Evolutionary conservation across 2,888 invertebrate genomes (phyloP).

Genomic region (Conomelus anceps): DNA sequence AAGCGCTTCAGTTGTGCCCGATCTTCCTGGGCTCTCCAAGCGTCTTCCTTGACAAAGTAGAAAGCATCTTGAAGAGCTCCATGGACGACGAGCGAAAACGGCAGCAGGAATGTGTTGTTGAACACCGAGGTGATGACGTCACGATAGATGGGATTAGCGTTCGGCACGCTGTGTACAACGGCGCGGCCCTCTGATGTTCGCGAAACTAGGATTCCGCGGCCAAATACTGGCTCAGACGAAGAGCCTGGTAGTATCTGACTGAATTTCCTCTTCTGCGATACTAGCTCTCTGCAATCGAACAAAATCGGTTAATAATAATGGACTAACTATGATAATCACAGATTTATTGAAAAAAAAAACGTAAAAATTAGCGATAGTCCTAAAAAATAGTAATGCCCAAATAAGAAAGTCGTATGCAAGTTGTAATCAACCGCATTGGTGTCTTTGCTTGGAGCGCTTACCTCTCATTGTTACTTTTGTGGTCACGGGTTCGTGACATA

Average conservation of each 20-base stretch:
- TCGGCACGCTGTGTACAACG: conserved; percentile 72
- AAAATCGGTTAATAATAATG: no score
- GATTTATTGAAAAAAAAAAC: no score
- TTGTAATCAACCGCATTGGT: no score
- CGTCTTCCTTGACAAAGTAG: conserved; percentile 87
- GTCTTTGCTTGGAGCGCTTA: no score
- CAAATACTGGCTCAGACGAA: conserved; percentile 82
- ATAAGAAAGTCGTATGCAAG: no score
- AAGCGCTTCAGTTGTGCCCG: conserved; percentile 81
- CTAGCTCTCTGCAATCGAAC: background rate
- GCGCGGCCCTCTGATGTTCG: conserved; percentile 71
- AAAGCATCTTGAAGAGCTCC: conserved; percentile 79
- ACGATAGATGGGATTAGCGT: conserved; percentile 82
- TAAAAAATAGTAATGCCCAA: no score
- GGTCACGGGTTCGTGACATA: no score
- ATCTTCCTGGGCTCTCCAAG: conserved; percentile 83
- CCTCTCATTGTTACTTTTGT: no score
- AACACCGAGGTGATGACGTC: conserved; percentile 91
- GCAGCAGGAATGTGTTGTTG: conserved; percentile 78
- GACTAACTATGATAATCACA: no score
- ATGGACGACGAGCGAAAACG: conserved; percentile 81
- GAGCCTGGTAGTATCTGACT: conserved; percentile 55
- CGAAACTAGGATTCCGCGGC: conserved; percentile 72
- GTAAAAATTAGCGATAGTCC: no score
- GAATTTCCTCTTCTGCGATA: background rate